A percentile compares a stretch with the other conserved stretches of the same genome.
Evolutionary conservation across 2,797 vertebrate species (phyloP).

Genomic region (Heterohyrax brucei): DNA sequence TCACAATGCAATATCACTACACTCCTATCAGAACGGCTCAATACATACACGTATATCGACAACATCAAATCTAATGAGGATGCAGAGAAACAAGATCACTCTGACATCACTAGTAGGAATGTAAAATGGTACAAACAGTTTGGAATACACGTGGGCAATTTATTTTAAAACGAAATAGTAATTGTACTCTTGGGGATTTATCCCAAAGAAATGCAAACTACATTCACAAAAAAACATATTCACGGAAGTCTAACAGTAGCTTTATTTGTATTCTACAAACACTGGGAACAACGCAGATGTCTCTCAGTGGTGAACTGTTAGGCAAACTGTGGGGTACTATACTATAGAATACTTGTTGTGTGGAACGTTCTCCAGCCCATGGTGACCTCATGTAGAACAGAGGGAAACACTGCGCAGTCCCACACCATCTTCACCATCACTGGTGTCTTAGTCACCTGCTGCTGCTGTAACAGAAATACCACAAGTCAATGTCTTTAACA

Average conservation of each 20-base stretch:
- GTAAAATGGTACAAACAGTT: neutral
- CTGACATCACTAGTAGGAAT: neutral
- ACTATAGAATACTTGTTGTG: no score
- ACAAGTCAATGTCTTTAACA: no score
- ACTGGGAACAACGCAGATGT: neutral
- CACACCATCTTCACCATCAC: neutral
- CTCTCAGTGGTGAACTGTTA: no score
- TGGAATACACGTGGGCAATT: neutral
- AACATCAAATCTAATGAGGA: neutral
- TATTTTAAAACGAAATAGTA: constrained; percentile 55
- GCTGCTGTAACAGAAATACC: no score
- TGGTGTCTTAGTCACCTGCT: neutral
- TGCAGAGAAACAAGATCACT: neutral
- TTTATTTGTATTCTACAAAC: constrained; percentile 31
- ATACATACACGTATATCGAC: neutral
- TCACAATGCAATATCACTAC: neutral
- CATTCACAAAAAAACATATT: neutral
- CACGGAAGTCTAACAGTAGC: neutral
- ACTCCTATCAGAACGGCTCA: neutral
- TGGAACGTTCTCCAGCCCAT: neutral
- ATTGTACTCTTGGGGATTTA: neutral
- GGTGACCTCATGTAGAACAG: neutral
- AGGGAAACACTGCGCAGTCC: neutral
- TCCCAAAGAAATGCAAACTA: constrained; percentile 59
- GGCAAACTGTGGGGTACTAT: no score